These are phyloP conservation scores for Gasterosteus aculeatus DNA, from an alignment of 2,113 vertebrate species.

Conservation along the genomic window DNA sequence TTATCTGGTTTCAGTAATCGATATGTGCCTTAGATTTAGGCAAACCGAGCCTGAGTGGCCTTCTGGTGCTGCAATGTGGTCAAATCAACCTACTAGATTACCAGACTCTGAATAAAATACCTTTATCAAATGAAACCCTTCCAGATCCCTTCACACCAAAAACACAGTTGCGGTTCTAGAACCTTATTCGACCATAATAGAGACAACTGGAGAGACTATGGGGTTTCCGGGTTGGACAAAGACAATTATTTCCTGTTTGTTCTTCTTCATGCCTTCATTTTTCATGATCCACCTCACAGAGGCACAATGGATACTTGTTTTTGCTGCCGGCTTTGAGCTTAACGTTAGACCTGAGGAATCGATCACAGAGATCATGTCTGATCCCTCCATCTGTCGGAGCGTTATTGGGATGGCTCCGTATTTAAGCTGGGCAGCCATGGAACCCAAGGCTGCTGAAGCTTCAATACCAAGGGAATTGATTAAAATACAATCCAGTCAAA, in stretches of 20 bases:
- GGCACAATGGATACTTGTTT: neutral
- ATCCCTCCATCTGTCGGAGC: constrained; percentile 5
- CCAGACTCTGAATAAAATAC: neutral
- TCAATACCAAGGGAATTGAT: neutral
- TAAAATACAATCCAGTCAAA: constrained; percentile 12
- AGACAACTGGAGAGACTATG: neutral
- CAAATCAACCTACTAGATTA: neutral
- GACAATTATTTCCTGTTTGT: neutral
- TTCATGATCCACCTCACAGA: neutral
- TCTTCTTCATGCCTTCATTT: neutral
- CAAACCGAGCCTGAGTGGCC: neutral
- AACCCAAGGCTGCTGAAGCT: too few relatives aligned
- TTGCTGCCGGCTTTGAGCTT: neutral
- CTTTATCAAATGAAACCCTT: constrained; percentile 7
- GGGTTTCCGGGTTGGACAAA: neutral
- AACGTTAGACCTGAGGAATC: constrained; percentile 19
- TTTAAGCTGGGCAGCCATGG: neutral
- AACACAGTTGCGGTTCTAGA: neutral
- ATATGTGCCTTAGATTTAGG: constrained; percentile 16
- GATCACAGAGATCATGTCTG: constrained; percentile 19
- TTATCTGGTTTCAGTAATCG: constrained; percentile 17
- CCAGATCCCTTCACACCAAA: neutral
- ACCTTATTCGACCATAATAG: neutral
- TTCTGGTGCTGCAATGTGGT: constrained; percentile 2
- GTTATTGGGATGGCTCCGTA: neutral